Base-by-base conservation (phyloP, 92 coral and sea anemone genomes). In the Plumapathes pennacea region DNA sequence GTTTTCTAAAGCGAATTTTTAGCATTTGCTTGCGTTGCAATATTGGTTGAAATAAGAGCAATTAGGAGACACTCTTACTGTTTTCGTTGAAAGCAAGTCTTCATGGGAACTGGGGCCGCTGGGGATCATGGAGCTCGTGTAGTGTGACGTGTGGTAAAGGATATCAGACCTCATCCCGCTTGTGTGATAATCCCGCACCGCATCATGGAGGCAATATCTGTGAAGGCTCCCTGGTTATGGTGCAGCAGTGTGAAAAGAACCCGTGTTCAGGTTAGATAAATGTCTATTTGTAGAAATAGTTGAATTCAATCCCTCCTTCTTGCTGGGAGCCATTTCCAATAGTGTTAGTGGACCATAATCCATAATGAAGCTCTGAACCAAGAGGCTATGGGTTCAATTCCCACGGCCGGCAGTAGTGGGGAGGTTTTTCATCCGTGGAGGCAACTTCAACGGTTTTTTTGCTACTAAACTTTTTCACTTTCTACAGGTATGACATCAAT, bases 71-170 rank as follows among this genome's bases (percentile, higher is more conserved):
- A 46, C 5, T 34, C 38, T 33, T 14, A 1, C n/a, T 66, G 46
- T 57, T 34, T 48, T 5, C 22, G 22, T 26, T 28, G 1, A 27
- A 39, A 27, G 10, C 54, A 69, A 78, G 57, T 17, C 73, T 87
- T 4, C 32, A 53, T 10, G 96, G 90, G 5, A 79, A 87, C 71
- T 87, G 95, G 95, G 83, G 89, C 12, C 81, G 90, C 43, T 87
- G 96, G 96, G 81, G 75, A 13, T 38, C 71, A 21, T 87, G 96
- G 96, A 29, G 76, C 2, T 6, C n/a, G 4, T 87, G 96, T 38
- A 46, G 82, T 36, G 50, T 17, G 10, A 77, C 86, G 23, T 82
- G 90, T 20, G 96, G 96, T 0, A 72, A 66, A 13, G 96, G 90
- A 14, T 83, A 83, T 43, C 38, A 28, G 23, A 40, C 44, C 30